Conservation (phyloP, 2,113 vertebrate genomes). For the Callipepla squamata region DNA sequence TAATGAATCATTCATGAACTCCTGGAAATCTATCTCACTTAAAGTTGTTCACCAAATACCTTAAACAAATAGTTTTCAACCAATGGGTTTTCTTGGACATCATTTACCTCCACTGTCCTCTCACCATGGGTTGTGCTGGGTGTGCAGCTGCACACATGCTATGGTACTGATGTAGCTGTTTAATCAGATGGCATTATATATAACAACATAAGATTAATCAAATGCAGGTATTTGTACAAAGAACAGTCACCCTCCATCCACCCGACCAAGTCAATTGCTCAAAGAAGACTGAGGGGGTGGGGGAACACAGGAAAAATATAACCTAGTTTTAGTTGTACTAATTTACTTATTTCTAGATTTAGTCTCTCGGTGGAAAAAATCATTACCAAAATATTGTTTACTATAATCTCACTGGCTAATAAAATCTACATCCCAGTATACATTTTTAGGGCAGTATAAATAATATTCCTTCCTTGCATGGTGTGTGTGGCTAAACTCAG, state of each 20-base stretch:
- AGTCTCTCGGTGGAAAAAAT: neutral
- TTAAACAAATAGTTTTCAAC: neutral
- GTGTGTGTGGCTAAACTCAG: neutral
- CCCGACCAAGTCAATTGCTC: neutral
- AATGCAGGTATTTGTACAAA: neutral
- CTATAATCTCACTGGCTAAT: neutral
- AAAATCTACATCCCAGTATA: neutral
- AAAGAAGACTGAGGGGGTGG: neutral
- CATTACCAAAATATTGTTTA: neutral
- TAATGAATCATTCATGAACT: constrained; percentile 13
- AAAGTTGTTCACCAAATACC: neutral
- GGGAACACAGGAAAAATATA: neutral
- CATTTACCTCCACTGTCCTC: neutral
- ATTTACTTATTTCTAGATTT: neutral
- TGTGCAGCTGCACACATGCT: neutral
- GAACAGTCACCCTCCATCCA: neutral
- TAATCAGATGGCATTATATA: neutral
- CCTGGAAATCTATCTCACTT: neutral
- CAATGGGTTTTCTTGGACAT: neutral
- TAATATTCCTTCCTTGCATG: neutral
- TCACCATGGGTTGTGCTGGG: neutral
- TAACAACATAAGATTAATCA: neutral
- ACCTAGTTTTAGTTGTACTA: neutral
- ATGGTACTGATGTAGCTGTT: neutral
- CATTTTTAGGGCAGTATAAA: neutral